Evolutionary conservation across 2,888 invertebrate genomes (phyloP).

Genomic region (Molorchus minor): DNA sequence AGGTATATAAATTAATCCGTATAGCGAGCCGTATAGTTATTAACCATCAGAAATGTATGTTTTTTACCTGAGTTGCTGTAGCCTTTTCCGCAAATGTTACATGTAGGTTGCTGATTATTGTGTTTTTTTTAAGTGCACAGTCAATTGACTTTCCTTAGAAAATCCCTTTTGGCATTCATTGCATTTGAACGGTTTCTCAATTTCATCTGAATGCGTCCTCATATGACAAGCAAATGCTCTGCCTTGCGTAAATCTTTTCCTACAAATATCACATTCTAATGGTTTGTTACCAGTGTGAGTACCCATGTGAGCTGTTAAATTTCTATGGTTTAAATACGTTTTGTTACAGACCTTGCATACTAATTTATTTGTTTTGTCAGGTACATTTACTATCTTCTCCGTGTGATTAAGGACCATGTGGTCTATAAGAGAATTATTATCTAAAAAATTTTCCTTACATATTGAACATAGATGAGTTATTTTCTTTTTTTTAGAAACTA

Average conservation of each 20-base stretch:
- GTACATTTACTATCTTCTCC: constrained; percentile 32
- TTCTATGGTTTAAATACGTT: constrained; percentile 45
- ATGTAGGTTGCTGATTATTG: constrained; percentile 38
- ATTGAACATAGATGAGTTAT: constrained; percentile 37
- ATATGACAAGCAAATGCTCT: constrained; percentile 50
- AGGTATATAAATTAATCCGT: too few relatives aligned
- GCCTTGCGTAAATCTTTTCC: constrained; percentile 50
- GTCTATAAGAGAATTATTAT: constrained; percentile 37
- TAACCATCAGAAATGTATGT: too few relatives aligned
- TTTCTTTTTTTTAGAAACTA: constrained; percentile 12
- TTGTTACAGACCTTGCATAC: constrained; percentile 49
- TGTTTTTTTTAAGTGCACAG: constrained; percentile 48
- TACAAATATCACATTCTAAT: constrained; percentile 48
- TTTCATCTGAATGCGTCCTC: constrained; percentile 50
- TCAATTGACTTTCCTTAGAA: constrained; percentile 44
- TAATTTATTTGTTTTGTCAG: constrained; percentile 25
- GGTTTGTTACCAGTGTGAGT: constrained; percentile 41
- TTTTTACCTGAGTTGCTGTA: constrained; percentile 47
- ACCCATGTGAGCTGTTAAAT: constrained; percentile 48
- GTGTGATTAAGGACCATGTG: constrained; percentile 42
- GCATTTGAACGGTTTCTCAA: constrained; percentile 45
- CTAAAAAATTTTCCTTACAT: constrained; percentile 38
- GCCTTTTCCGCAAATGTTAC: constrained; percentile 48
- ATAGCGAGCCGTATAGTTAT: too few relatives aligned
- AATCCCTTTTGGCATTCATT: constrained; percentile 47